phyloP scores from a whole-genome alignment of 2,888 invertebrate species.

The Agrotis segetum region DNA sequence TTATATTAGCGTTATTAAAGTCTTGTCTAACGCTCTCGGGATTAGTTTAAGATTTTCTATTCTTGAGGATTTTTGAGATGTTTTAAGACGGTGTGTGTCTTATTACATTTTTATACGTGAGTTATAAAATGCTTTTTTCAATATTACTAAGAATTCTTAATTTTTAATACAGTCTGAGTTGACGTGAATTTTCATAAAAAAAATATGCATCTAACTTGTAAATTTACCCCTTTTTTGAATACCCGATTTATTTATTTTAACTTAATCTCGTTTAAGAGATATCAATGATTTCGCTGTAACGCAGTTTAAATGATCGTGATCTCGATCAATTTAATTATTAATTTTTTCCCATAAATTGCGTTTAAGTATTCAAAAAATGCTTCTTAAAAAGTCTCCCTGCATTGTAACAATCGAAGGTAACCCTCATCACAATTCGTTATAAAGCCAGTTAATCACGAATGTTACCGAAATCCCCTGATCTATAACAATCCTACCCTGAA shows the following conservation, averaged over 20 bases:
- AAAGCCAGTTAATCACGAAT: conserved; percentile 59
- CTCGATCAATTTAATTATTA: background rate
- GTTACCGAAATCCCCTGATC: conserved; percentile 60
- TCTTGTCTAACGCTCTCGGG: conserved; percentile 48
- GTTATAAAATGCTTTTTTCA: conserved; percentile 1
- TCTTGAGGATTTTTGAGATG: conserved; percentile 16
- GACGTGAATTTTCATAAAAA: no score
- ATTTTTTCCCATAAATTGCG: no score
- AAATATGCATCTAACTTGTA: no score
- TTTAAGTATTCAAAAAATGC: background rate
- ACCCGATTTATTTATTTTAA: no score
- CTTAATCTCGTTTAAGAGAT: no score
- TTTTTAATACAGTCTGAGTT: background rate
- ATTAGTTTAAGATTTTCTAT: conserved; percentile 42
- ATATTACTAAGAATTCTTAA: background rate
- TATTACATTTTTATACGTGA: conserved; percentile 5
- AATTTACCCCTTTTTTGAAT: no score
- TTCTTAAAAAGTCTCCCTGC: background rate
- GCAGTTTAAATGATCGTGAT: background rate
- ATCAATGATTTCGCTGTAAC: background rate
- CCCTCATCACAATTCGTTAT: conserved; percentile 50
- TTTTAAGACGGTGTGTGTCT: background rate
- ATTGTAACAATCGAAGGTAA: conserved; percentile 16
- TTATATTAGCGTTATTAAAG: conserved; percentile 57
- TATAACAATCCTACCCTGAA: conserved; percentile 55